A percentile compares a stretch with the other conserved stretches of the same genome.
Evolutionary conservation across 2,113 vertebrate genomes (phyloP).

Genomic region (Pseudorectes ferrugineus): DNA sequence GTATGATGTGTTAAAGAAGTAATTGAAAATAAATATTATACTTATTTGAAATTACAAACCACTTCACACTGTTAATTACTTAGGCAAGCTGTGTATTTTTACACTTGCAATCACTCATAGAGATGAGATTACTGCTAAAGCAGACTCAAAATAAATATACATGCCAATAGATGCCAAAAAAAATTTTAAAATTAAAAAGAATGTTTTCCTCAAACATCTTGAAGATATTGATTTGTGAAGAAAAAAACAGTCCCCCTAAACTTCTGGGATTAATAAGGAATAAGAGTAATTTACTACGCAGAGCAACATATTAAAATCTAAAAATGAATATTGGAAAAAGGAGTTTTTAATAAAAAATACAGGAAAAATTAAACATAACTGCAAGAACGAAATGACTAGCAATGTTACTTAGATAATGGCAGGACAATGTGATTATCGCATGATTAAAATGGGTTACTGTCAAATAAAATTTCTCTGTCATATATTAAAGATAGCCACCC

Average conservation of each 20-base stretch:
- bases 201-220: neutral
- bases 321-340: neutral
- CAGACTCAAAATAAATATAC: constrained; percentile 16
- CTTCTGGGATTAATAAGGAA: neutral
- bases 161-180: neutral
- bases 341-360: neutral
- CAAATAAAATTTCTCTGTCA: neutral
- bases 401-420: neutral
- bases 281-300: neutral
- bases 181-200: neutral
- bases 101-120: constrained; percentile 38
- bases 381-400: neutral
- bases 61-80: constrained; percentile 49
- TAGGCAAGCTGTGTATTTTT: constrained; percentile 19
- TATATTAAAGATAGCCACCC: neutral
- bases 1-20: neutral
- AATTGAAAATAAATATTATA: constrained; percentile 51
- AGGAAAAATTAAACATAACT: neutral
- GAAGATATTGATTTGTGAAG: neutral
- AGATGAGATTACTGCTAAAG: neutral
- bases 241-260: neutral
- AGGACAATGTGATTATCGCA: neutral
- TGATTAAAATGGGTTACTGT: neutral
- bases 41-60: constrained; percentile 42
- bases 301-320: neutral